phyloP scores from a whole-genome alignment of 92 coral and sea anemone genomes.

The Micromussa lordhowensis region DNA sequence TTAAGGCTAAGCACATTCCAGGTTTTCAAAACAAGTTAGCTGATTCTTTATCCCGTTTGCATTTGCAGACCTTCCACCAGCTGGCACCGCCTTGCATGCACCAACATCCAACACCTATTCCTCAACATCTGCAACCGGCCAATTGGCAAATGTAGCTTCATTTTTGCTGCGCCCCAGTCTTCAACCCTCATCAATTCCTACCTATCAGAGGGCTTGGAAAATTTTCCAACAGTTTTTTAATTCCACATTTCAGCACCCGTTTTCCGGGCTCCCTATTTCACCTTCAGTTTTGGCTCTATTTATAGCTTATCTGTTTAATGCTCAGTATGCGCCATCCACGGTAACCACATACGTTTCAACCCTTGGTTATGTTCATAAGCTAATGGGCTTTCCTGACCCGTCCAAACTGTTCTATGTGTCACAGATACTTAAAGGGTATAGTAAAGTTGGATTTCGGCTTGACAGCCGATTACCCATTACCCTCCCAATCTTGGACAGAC shows the following conservation, averaged over 20 bases:
- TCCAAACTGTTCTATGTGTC: slow-evolving; percentile 51
- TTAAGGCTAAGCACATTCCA: too few relatives aligned
- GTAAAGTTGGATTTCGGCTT: slow-evolving; percentile 38
- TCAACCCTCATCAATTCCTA: slow-evolving; percentile 64
- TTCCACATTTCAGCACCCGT: slow-evolving; percentile 8
- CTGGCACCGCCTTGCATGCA: slow-evolving; percentile 61
- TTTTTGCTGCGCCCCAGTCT: slow-evolving; percentile 54
- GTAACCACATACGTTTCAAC: slow-evolving; percentile 54
- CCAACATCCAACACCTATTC: slow-evolving; percentile 47
- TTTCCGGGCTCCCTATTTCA: slow-evolving; percentile 36
- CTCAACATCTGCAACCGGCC: slow-evolving; percentile 55
- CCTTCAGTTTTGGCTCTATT: slow-evolving; percentile 62
- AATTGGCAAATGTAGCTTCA: slow-evolving; percentile 52
- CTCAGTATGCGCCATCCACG: slow-evolving; percentile 58
- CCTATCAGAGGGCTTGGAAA: slow-evolving; percentile 67
- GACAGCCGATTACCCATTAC: slow-evolving; percentile 62
- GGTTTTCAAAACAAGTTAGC: too few relatives aligned
- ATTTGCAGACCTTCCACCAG: slow-evolving; percentile 35
- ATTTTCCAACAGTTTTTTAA: slow-evolving; percentile 40
- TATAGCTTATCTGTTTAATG: slow-evolving; percentile 62
- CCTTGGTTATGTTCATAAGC: slow-evolving; percentile 60
- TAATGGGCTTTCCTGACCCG: slow-evolving; percentile 30
- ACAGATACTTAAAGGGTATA: slow-evolving; percentile 67
- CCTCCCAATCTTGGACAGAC: slow-evolving; percentile 34
- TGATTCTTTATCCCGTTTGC: too few relatives aligned